Evolutionary conservation across 2,113 vertebrate species (phyloP).

Genomic region (Mustelus asterias): DNA sequence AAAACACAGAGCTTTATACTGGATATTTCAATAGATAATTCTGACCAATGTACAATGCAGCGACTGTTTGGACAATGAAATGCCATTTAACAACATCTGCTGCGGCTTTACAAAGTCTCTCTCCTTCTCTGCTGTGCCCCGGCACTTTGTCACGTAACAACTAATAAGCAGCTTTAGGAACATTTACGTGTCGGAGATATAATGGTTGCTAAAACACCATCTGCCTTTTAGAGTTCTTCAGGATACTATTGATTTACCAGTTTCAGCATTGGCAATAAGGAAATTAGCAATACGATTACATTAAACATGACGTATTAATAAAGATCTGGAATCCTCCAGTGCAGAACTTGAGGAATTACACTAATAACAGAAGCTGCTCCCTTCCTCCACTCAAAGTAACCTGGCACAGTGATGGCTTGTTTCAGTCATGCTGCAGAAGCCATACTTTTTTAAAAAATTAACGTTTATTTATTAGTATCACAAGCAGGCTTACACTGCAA

Average conservation of each 20-base stretch:
- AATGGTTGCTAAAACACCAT: conserved; percentile 13
- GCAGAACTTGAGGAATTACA: background rate
- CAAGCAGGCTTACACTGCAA: too few relatives aligned
- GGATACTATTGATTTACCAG: conserved; percentile 13
- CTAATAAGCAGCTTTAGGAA: background rate
- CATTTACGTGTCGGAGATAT: background rate
- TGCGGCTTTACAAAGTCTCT: background rate
- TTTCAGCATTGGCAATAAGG: conserved; percentile 27
- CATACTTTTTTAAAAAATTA: too few relatives aligned
- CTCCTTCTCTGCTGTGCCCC: background rate
- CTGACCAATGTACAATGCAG: background rate
- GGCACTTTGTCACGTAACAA: background rate
- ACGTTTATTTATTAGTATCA: too few relatives aligned
- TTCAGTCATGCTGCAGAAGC: background rate
- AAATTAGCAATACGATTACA: conserved; percentile 16
- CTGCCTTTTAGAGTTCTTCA: conserved; percentile 22
- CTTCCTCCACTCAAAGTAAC: background rate
- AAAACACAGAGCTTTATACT: background rate
- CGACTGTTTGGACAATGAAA: background rate
- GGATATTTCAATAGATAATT: background rate
- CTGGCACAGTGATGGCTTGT: background rate
- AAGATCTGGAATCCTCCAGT: background rate
- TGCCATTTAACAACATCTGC: conserved; percentile 24
- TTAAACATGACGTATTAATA: background rate
- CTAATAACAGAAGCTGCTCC: background rate